A percentile compares a stretch with the other conserved stretches of the same genome.
Conservation (phyloP, 2,113 vertebrate species). For the Misgurnus mizolepis region DNA sequence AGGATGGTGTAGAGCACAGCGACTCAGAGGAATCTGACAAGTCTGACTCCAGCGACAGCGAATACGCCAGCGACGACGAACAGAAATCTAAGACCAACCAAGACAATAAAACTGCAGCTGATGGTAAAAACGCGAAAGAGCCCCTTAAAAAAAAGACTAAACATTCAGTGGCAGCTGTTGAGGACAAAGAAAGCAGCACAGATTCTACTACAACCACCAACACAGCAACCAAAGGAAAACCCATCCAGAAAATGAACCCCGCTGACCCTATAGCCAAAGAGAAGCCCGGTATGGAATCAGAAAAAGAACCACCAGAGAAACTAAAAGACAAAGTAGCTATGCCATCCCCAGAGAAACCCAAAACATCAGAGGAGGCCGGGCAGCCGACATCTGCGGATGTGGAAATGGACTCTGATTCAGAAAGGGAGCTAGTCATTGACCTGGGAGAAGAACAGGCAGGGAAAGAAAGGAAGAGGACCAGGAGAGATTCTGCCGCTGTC, state of each 20-base stretch:
- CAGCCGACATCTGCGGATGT: slow-evolving; percentile 78
- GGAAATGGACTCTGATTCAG: slow-evolving; percentile 92
- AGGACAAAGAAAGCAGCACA: slow-evolving; percentile 44
- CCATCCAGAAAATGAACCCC: slow-evolving; percentile 65
- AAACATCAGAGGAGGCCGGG: slow-evolving; percentile 82
- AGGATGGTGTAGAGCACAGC: slow-evolving; percentile 91
- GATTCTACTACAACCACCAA: slow-evolving; percentile 29
- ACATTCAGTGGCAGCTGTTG: slow-evolving; percentile 10
- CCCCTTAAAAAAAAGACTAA: slow-evolving; percentile 79
- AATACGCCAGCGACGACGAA: slow-evolving; percentile 88
- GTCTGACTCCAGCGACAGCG: slow-evolving; percentile 93
- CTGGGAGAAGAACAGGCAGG: slow-evolving; percentile 90
- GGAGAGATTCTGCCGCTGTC: slow-evolving; percentile 76
- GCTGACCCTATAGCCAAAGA: slow-evolving; percentile 71
- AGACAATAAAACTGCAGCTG: slow-evolving; percentile 66
- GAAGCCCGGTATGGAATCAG: slow-evolving; percentile 71
- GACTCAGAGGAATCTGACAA: slow-evolving; percentile 97
- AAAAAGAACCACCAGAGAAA: slow-evolving; percentile 83
- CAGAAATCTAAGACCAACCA: slow-evolving; percentile 84
- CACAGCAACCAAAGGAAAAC: slow-evolving; percentile 40
- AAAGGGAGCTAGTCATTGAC: slow-evolving; percentile 95
- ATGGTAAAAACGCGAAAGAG: slow-evolving; percentile 73
- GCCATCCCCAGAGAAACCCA: slow-evolving; percentile 80
- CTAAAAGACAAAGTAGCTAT: slow-evolving; percentile 66
- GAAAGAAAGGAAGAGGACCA: slow-evolving; percentile 86